Conservation (phyloP, 2,888 invertebrate species). For the Lasioglossum morio region DNA sequence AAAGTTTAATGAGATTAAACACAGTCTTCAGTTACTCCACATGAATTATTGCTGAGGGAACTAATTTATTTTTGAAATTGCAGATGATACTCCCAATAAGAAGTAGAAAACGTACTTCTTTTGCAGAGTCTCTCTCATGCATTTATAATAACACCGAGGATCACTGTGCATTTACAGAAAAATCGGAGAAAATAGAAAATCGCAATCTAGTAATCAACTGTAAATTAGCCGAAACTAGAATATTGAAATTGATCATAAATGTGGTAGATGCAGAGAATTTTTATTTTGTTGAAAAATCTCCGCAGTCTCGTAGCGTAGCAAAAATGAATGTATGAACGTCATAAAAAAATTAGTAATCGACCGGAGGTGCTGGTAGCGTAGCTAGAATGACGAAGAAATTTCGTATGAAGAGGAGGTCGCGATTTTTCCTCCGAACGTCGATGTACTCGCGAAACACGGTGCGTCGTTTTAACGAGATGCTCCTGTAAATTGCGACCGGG, state of each 20-base stretch:
- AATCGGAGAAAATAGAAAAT: neutral
- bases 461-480: slow-evolving; percentile 29
- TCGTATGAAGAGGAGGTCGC: neutral
- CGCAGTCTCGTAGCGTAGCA: neutral
- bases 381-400: neutral
- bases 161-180: neutral
- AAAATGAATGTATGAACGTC: neutral
- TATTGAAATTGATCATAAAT: too few species aligned
- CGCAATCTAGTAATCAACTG: neutral
- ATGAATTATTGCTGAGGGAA: neutral
- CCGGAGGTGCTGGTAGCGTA: neutral
- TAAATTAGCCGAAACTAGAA: neutral
- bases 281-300: neutral
- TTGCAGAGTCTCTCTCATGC: neutral
- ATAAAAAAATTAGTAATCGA: neutral
- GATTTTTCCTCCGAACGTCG: neutral
- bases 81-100: neutral
- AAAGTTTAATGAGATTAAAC: neutral
- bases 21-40: neutral
- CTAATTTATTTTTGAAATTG: neutral
- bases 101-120: neutral
- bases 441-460: neutral
- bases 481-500: slow-evolving; percentile 10
- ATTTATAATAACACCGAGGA: neutral
- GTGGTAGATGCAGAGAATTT: too few species aligned